Evolutionary conservation across 2,888 invertebrate genomes (phyloP).

Genomic region (Melanotus villosus): DNA sequence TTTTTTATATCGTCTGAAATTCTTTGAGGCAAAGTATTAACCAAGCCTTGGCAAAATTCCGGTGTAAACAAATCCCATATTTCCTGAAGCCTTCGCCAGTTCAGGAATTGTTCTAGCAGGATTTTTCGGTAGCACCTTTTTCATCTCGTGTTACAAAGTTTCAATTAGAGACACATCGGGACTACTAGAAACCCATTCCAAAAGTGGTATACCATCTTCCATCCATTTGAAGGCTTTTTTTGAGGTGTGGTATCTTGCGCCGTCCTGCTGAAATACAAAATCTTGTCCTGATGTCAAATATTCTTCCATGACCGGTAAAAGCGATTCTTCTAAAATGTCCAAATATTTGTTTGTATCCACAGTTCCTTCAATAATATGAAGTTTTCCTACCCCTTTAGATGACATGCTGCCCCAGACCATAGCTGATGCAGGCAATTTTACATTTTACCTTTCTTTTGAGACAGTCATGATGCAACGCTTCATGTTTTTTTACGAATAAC

Average conservation of each 20-base stretch:
- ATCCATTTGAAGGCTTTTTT: background rate
- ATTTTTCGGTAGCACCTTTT: background rate
- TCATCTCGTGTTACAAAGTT: background rate
- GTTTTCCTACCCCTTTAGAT: slow-evolving; percentile 21
- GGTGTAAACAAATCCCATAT: background rate
- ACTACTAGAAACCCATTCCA: background rate
- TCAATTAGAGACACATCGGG: background rate
- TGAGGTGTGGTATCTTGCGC: background rate
- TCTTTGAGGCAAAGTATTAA: background rate
- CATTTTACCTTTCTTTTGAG: background rate
- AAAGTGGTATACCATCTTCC: background rate
- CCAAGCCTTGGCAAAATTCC: background rate
- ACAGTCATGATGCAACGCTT: slow-evolving; percentile 26
- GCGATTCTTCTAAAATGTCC: too few species aligned
- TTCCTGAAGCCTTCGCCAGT: background rate
- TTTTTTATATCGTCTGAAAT: background rate
- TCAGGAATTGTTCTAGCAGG: background rate
- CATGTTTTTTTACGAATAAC: slow-evolving; percentile 7
- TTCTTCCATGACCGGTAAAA: background rate
- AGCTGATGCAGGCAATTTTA: background rate
- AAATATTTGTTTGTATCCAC: background rate
- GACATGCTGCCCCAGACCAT: slow-evolving; percentile 34
- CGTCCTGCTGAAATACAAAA: too few species aligned
- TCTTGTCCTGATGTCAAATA: background rate
- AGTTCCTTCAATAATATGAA: slow-evolving; percentile 22